Percentiles rank a stretch among this genome's conserved stretches.
Conservation (phyloP, 1,140 invertebrate species). For the Bradysia coprophila region DNA sequence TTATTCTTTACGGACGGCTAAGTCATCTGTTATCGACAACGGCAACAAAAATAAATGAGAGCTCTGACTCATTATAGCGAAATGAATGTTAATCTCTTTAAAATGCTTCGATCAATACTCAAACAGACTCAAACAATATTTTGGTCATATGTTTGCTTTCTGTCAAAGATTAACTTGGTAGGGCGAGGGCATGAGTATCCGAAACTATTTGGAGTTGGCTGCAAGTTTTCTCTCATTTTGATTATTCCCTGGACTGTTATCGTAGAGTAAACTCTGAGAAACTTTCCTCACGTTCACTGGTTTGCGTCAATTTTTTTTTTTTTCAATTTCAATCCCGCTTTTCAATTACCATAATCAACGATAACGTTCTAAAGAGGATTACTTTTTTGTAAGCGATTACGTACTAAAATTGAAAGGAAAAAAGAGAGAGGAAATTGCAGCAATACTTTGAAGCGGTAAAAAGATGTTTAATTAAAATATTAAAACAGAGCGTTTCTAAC, state of each 20-base stretch:
- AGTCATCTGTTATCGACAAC: no score
- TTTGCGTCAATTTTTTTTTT: slow-evolving; percentile 1
- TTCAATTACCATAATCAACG: background rate
- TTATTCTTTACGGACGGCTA: no score
- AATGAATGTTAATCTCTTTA: no score
- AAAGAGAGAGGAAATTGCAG: background rate
- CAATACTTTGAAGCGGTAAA: background rate
- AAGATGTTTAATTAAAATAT: no score
- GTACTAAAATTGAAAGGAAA: background rate
- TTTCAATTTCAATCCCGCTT: background rate
- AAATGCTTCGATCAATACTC: no score
- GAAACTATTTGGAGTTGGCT: background rate
- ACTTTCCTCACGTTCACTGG: background rate
- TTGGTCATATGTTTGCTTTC: no score
- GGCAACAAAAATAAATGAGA: no score
- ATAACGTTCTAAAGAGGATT: background rate
- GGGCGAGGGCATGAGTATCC: background rate
- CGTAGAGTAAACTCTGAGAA: background rate
- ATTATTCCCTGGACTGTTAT: background rate
- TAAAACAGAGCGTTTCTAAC: no score
- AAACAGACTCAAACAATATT: no score
- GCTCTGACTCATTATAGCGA: no score
- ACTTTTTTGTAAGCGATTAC: slow-evolving; percentile 4
- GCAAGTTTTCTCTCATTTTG: background rate
- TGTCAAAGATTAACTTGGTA: background rate